phyloP scores from a whole-genome alignment of 2,113 vertebrate genomes.

The Amphiprion percula region DNA sequence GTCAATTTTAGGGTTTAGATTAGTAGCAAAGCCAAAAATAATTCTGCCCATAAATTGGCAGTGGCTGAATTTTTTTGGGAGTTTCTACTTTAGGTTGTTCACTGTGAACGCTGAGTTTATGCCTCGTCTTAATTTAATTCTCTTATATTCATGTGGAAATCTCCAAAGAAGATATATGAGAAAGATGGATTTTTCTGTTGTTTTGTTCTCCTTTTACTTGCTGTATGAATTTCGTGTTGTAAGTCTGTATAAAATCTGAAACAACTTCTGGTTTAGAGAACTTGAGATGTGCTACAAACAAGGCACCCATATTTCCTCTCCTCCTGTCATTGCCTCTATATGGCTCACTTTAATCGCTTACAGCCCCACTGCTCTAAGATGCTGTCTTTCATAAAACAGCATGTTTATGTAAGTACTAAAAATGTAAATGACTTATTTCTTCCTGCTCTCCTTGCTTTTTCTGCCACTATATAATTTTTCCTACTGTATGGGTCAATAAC shows the following conservation, averaged over 20 bases:
- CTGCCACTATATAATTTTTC: conserved; percentile 21
- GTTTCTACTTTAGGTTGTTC: too few relatives aligned
- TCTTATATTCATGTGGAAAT: conserved; percentile 9
- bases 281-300: conserved; percentile 50
- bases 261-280: conserved; percentile 72
- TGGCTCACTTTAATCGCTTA: conserved; percentile 55
- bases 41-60: background rate
- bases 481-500: conserved; percentile 18
- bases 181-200: background rate
- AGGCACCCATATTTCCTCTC: conserved; percentile 56
- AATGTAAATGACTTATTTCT: conserved; percentile 37
- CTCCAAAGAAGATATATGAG: background rate
- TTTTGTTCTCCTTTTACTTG: conserved; percentile 1
- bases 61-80: too few relatives aligned
- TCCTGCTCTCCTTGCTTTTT: background rate
- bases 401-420: conserved; percentile 42
- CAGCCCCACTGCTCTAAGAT: conserved; percentile 29
- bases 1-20: conserved; percentile 3
- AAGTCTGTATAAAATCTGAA: conserved; percentile 57
- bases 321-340: conserved; percentile 31
- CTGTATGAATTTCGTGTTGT: conserved; percentile 6
- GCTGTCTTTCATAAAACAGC: conserved; percentile 37
- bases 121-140: background rate
- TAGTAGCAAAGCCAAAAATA: background rate
- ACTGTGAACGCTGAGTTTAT: background rate